Evolutionary conservation across 2,888 invertebrate genomes (phyloP).

Genomic region (Drosophila borborema): DNA sequence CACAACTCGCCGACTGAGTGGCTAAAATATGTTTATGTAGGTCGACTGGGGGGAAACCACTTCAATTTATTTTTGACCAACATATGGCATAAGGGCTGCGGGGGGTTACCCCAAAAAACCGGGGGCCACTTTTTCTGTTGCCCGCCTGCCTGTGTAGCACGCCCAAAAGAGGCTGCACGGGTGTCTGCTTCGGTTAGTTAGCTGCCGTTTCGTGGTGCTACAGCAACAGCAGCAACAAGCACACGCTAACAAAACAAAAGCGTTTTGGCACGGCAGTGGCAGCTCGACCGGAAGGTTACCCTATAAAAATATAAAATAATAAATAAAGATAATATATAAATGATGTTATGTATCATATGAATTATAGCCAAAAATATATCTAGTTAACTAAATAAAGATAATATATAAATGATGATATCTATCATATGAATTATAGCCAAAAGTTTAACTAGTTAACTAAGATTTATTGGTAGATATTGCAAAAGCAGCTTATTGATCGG

Average conservation of each 20-base stretch:
- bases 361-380: too few relatives aligned
- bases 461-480: too few relatives aligned
- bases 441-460: too few relatives aligned
- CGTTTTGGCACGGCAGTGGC: conserved; percentile 3
- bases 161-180: conserved; percentile 31
- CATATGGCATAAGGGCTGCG: conserved; percentile 58
- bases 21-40: conserved; percentile 66
- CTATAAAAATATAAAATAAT: background rate
- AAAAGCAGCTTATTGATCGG: too few relatives aligned
- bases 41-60: conserved; percentile 67
- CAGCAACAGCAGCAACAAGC: conserved; percentile 8
- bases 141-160: background rate
- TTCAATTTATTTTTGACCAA: conserved; percentile 80
- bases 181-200: conserved; percentile 59
- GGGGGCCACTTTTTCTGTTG: conserved; percentile 45
- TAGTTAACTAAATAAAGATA: too few relatives aligned
- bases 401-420: too few relatives aligned
- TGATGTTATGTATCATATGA: too few relatives aligned
- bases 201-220: conserved; percentile 31
- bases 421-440: too few relatives aligned
- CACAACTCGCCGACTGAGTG: conserved; percentile 52
- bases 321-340: too few relatives aligned
- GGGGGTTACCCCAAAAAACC: conserved; percentile 11
- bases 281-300: conserved; percentile 2
- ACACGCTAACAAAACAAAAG: conserved; percentile 34